These are phyloP conservation scores for Oryzias curvinotus DNA, from an alignment of 2,113 vertebrate species.

Conservation along the genomic window DNA sequence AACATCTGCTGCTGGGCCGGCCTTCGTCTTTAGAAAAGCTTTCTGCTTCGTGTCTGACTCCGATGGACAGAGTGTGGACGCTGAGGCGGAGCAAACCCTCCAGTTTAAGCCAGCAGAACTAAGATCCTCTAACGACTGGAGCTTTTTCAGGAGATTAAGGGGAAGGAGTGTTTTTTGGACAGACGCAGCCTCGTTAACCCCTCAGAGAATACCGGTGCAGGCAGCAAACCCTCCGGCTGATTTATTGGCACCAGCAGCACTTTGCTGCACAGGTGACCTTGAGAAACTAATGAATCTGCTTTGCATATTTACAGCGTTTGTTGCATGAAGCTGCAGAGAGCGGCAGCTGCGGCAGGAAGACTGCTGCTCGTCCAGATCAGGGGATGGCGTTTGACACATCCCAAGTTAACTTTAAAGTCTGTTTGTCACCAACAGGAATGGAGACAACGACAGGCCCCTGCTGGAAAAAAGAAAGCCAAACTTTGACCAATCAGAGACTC, in stretches of 20 bases:
- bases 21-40: no score
- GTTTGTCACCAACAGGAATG: no score
- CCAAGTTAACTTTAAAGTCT: no score
- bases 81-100: constrained; percentile 22
- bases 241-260: constrained; percentile 19
- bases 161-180: constrained; percentile 36
- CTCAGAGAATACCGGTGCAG: constrained; percentile 52
- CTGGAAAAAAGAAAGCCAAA: no score
- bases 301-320: constrained; percentile 61
- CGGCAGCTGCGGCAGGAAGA: constrained; percentile 31
- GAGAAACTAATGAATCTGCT: constrained; percentile 61
- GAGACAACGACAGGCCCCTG: no score
- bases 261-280: constrained; percentile 53
- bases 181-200: constrained; percentile 47
- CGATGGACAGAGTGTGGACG: constrained; percentile 20
- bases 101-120: constrained; percentile 65
- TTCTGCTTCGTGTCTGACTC: no score
- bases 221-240: constrained; percentile 6
- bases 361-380: constrained; percentile 12
- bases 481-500: no score
- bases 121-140: constrained; percentile 58
- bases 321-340: constrained; percentile 27
- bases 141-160: constrained; percentile 44
- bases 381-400: background rate
- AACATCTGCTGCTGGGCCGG: no score